phyloP scores from a whole-genome alignment of 2,797 vertebrate genomes.

The Ptychobarbus kaznakovi region DNA sequence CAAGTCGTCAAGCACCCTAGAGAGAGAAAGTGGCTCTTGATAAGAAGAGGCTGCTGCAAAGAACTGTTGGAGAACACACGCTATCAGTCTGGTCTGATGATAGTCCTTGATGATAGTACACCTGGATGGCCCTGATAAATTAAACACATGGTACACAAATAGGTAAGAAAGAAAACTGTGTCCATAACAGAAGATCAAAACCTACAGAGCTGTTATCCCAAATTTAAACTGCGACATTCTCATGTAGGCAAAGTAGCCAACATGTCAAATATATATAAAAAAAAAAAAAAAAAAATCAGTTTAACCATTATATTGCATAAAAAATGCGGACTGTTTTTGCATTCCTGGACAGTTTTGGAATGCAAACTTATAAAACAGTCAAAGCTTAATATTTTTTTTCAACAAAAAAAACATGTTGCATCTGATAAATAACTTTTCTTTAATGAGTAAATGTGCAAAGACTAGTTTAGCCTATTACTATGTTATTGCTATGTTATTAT shows the following conservation, averaged over 20 bases:
- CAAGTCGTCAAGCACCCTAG: neutral
- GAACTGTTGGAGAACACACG: neutral
- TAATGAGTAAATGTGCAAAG: neutral
- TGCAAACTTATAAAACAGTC: neutral
- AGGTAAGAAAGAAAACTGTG: neutral
- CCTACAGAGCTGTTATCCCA: no score
- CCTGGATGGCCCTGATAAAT: neutral
- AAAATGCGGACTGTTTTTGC: neutral
- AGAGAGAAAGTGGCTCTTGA: constrained; percentile 16
- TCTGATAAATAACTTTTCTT: neutral
- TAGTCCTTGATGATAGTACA: neutral
- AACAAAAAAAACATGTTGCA: neutral
- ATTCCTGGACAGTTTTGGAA: neutral
- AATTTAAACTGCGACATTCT: no score
- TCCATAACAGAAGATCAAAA: neutral
- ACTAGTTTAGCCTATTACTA: neutral
- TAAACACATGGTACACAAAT: neutral
- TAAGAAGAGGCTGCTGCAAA: neutral
- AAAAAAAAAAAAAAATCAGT: no score
- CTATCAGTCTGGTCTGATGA: neutral
- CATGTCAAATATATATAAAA: no score
- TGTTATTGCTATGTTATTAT: neutral
- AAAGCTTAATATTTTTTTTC: no score
- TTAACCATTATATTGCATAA: neutral
- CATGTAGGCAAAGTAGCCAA: no score